A percentile compares a stretch with the other conserved stretches of the same genome.
Conservation (phyloP, 1,140 invertebrate genomes). For the Pinna nobilis region DNA sequence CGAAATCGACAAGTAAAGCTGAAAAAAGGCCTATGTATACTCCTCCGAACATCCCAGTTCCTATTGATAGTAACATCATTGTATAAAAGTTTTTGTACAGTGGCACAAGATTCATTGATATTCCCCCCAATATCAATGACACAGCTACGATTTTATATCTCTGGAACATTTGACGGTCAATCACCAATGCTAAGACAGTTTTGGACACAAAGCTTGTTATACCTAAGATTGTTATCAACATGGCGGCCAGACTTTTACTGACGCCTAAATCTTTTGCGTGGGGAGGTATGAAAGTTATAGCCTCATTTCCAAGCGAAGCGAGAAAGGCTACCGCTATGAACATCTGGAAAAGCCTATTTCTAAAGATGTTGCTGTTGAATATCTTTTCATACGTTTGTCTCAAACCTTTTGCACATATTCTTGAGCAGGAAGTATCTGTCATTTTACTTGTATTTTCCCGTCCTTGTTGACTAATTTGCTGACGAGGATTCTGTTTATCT, state of each 20-base stretch:
- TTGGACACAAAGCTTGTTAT: background rate
- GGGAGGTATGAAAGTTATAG: slow-evolving; percentile 12
- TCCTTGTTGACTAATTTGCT: no score
- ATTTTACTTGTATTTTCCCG: no score
- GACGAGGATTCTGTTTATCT: no score
- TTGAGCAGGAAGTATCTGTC: no score
- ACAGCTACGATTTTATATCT: background rate
- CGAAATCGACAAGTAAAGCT: background rate
- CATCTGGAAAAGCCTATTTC: background rate
- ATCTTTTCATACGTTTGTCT: background rate
- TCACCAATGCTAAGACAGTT: background rate
- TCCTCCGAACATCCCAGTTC: slow-evolving; percentile 6
- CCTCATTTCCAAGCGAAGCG: background rate
- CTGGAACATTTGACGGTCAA: background rate
- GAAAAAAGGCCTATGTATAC: slow-evolving; percentile 4
- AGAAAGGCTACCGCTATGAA: background rate
- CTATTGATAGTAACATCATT: background rate
- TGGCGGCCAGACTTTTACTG: background rate
- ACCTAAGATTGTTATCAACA: background rate
- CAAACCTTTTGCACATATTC: no score
- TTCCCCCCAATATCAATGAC: background rate
- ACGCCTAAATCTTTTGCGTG: slow-evolving; percentile 10
- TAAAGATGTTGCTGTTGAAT: background rate
- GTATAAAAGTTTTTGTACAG: background rate
- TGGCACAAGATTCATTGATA: background rate